Base-by-base conservation (phyloP, 1,140 invertebrate genomes). In the Whitmania pigra region DNA sequence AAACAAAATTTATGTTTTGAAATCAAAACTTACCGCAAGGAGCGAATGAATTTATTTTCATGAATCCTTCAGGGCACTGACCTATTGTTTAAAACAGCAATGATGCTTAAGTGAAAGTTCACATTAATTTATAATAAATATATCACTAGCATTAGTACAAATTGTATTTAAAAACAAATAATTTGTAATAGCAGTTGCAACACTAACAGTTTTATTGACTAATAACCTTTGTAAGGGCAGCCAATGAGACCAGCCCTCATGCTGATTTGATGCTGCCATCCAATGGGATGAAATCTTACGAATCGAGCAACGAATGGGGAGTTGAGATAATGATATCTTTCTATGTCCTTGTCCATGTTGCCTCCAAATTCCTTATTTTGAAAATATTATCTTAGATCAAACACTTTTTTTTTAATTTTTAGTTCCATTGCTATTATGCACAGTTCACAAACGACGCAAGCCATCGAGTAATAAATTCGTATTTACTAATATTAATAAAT, bases 281-380 rank as follows among this genome's bases (percentile, higher is more conserved):
- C 81, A 27, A 82, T 76, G 0, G 85, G 85, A 78, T 86, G 83
- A 36, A 86, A 80, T 43, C 85, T 79, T 3, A 86, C 80, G 76
- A 63, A 63, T 53, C 85, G 76, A 7, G 85, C 83, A 13, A 83
- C 81, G 76, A 86, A 85, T 4, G 85, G 85, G 9, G 81, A 80
- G 77, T 85, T 85, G 29, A 86, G 79, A 77, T 85, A 86, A 75
- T 86, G 85, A 27, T 81, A 77, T 57, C 85, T 74, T 74, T 83
- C 83, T 7, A 83, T 84, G 57, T 82, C 77, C 73, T 84, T 85
- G 77, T 86, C 85, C 77, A 83, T 82, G 76, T 86, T 86, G 9
- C 84, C 86, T 7, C 84, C 84, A 77, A 86, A 86, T 73, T 84
- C 78, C 85, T 86, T 60, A 54, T 15, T 29, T 69, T 69, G 22